Percentiles rank a stretch among this genome's conserved stretches.
Conservation (phyloP, 2,888 invertebrate species). For the Fabriciana adippe region DNA sequence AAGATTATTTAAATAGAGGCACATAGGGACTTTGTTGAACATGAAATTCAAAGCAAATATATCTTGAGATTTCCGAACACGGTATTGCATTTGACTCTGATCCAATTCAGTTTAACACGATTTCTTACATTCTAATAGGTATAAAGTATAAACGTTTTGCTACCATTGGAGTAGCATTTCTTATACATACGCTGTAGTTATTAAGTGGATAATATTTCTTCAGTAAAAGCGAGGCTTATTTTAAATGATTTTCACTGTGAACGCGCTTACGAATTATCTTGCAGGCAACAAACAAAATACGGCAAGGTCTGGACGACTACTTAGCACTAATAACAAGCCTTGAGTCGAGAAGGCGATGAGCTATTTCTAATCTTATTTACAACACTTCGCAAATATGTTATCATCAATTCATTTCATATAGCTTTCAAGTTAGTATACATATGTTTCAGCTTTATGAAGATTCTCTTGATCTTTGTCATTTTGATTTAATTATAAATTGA, state of each 20-base stretch:
- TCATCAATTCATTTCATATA: too few species aligned
- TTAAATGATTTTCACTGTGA: not conserved
- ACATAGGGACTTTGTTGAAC: constrained; percentile 2
- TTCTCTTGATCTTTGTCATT: too few species aligned
- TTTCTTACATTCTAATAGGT: constrained; percentile 1
- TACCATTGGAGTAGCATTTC: not conserved
- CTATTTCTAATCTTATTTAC: too few species aligned
- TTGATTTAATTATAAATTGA: too few species aligned
- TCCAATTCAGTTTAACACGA: constrained; percentile 17
- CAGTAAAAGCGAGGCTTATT: not conserved
- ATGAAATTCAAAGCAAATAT: constrained; percentile 17
- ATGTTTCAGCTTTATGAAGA: too few species aligned
- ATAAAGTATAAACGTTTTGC: constrained; percentile 8
- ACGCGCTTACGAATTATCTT: not conserved
- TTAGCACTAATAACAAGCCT: too few species aligned
- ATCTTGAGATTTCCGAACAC: constrained; percentile 14
- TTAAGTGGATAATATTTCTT: not conserved
- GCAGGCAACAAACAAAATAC: not conserved
- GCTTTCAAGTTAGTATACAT: too few species aligned
- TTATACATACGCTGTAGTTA: not conserved
- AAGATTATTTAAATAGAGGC: constrained; percentile 22
- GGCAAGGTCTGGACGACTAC: too few species aligned
- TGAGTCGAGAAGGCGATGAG: too few species aligned
- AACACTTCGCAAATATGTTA: too few species aligned
- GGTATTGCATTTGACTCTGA: constrained; percentile 23